Conservation (phyloP, 2,113 vertebrate genomes). For the Poicephalus meyeri region DNA sequence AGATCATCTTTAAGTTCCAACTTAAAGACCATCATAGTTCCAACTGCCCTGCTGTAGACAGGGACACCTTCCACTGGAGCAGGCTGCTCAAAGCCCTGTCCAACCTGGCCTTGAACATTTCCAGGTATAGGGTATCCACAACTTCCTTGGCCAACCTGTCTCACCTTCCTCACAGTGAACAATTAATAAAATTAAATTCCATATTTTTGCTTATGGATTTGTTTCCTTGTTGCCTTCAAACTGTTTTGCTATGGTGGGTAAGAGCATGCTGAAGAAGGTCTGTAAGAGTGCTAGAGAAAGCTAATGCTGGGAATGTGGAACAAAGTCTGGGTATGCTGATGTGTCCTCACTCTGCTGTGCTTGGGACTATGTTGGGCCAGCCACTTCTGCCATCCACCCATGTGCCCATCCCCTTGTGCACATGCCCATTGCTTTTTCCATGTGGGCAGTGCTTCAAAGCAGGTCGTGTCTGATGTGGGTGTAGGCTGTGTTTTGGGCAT, state of each 20-base stretch:
- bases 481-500: background rate
- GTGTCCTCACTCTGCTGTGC: rapidly evolving
- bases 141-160: background rate
- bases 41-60: background rate
- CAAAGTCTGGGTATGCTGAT: background rate
- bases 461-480: background rate
- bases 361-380: rapidly evolving
- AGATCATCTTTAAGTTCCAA: background rate
- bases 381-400: background rate
- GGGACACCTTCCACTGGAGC: background rate
- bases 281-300: background rate
- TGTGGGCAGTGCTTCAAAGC: background rate
- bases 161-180: background rate
- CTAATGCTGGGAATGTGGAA: rapidly evolving
- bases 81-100: background rate
- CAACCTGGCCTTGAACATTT: background rate
- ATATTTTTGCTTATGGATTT: background rate
- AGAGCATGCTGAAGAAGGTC: background rate
- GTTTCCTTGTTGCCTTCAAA: background rate
- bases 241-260: background rate
- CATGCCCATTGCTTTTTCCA: background rate
- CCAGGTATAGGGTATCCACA: background rate
- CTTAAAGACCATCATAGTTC: background rate
- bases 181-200: background rate
- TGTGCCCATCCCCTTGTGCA: rapidly evolving